A percentile compares a stretch with the other conserved stretches of the same genome.
phyloP scores from a whole-genome alignment of 2,888 invertebrate species.

The Napeogenes inachia region DNA sequence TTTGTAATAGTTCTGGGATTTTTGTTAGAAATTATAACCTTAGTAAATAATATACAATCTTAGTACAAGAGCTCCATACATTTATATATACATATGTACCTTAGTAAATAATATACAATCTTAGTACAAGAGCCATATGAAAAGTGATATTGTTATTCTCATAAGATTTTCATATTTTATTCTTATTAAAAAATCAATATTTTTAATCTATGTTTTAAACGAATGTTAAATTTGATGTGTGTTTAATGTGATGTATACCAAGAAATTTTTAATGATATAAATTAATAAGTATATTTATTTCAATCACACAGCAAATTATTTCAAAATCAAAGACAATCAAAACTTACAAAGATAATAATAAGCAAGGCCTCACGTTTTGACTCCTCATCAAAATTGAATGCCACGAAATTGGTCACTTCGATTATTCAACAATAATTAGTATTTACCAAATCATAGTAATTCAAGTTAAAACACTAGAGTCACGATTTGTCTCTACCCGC shows the following conservation, averaged over 20 bases:
- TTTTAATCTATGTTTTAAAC: too few species aligned
- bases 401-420: constrained; percentile 58
- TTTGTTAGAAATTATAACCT: constrained; percentile 7
- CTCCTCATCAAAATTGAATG: constrained; percentile 64
- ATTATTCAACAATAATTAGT: constrained; percentile 57
- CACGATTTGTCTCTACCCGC: constrained; percentile 32
- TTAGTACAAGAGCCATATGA: too few species aligned
- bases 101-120: not conserved
- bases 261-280: too few species aligned
- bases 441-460: constrained; percentile 60
- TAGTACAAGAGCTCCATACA: too few species aligned
- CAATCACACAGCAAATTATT: too few species aligned
- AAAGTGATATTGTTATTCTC: too few species aligned
- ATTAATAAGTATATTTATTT: too few species aligned
- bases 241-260: too few species aligned
- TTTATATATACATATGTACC: too few species aligned
- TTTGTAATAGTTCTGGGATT: constrained; percentile 16
- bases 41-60: not conserved
- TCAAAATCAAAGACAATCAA: not conserved
- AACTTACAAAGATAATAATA: not conserved
- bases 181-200: too few species aligned
- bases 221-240: too few species aligned
- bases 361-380: constrained; percentile 42
- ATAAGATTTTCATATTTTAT: too few species aligned
- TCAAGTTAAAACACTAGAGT: constrained; percentile 15